Evolutionary conservation across 2,888 invertebrate species (phyloP).

Genomic region (Pasiphila rectangulata): DNA sequence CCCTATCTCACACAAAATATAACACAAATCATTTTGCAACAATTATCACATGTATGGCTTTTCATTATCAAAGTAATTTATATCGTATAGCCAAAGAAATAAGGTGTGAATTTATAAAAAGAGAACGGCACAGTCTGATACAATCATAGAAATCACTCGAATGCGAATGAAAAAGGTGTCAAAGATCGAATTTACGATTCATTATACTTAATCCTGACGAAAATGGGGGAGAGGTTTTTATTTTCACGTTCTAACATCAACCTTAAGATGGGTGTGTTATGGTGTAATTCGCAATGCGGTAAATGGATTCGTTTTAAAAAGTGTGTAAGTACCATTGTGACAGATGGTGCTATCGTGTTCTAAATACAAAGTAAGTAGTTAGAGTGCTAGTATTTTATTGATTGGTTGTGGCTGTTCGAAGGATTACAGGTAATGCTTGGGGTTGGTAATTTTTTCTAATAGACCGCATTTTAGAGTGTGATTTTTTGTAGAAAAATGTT

Average conservation of each 20-base stretch:
- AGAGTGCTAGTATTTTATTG: slow-evolving; percentile 32
- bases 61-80: background rate
- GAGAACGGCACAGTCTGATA: slow-evolving; percentile 32
- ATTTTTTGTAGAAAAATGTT: too few species aligned
- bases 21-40: background rate
- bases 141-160: slow-evolving; percentile 71
- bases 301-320: slow-evolving; percentile 61
- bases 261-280: slow-evolving; percentile 24
- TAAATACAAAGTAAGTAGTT: slow-evolving; percentile 48
- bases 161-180: slow-evolving; percentile 80
- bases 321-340: slow-evolving; percentile 76
- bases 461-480: too few species aligned
- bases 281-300: slow-evolving; percentile 7
- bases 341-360: slow-evolving; percentile 68
- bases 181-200: slow-evolving; percentile 81
- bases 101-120: slow-evolving; percentile 5
- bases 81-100: slow-evolving; percentile 3
- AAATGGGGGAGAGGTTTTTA: slow-evolving; percentile 54
- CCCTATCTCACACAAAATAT: slow-evolving; percentile 28
- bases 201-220: slow-evolving; percentile 78
- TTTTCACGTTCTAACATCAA: slow-evolving; percentile 25
- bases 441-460: too few species aligned
- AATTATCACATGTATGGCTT: slow-evolving; percentile 29
- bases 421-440: too few species aligned
- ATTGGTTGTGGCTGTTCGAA: slow-evolving; percentile 20